Evolutionary conservation across 53 echinoderm and acorn worm genomes (phyloP).

Genomic region (Pentamera pediparva): DNA sequence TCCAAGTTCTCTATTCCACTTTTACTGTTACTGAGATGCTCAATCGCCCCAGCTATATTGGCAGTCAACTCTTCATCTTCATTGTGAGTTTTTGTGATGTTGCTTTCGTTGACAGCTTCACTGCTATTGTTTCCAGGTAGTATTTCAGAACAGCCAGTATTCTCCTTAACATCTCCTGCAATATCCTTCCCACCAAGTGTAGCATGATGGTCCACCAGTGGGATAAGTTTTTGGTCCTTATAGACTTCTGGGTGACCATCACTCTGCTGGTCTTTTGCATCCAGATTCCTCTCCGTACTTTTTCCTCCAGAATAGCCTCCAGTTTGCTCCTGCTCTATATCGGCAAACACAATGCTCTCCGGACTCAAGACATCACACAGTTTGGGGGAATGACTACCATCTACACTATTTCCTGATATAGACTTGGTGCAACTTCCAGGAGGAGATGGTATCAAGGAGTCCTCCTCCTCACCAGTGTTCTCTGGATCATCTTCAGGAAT

Average conservation of each 20-base stretch:
- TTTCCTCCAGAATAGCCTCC: not conserved
- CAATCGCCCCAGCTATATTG: no score
- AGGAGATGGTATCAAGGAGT: slow-evolving; percentile 13
- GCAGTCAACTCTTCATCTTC: no score
- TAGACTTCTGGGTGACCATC: no score
- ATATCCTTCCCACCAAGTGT: no score
- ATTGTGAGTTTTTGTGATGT: no score
- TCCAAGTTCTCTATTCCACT: not conserved
- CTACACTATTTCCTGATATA: slow-evolving; percentile 7
- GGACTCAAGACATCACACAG: not conserved
- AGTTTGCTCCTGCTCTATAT: not conserved
- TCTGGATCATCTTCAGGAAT: no score
- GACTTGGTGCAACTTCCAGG: not conserved
- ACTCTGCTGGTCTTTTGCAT: not conserved
- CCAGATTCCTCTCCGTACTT: not conserved
- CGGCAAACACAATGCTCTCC: not conserved
- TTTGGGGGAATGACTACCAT: not conserved
- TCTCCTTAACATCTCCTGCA: no score
- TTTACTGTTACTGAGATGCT: not conserved
- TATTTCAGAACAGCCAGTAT: no score
- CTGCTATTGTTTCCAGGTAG: no score
- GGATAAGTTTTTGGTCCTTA: no score
- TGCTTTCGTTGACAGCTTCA: no score
- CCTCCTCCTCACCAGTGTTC: not conserved
- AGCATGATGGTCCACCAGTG: no score